Percentiles rank a stretch among this genome's conserved stretches.
These are phyloP conservation scores for Eudasyphora cyanicolor DNA, from an alignment of 2,888 invertebrate species.

Conservation along the genomic window DNA sequence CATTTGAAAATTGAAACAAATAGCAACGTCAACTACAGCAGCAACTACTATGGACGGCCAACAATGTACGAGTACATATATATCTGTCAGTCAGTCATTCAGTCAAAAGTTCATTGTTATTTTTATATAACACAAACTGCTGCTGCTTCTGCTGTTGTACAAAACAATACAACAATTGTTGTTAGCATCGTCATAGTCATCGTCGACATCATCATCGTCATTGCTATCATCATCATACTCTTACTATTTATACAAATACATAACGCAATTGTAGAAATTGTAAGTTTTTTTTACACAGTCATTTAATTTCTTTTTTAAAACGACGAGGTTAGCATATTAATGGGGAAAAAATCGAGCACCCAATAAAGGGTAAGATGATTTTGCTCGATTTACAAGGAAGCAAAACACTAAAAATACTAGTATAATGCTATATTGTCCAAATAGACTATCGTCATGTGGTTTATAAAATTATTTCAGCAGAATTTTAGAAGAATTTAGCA, in stretches of 20 bases:
- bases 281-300: constrained; percentile 6
- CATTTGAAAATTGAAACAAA: constrained; percentile 1
- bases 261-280: constrained; percentile 59
- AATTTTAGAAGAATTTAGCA: too few relatives aligned
- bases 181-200: background rate
- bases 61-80: constrained; percentile 3
- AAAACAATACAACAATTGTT: constrained; percentile 18
- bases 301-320: background rate
- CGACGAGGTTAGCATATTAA: background rate
- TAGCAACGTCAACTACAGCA: constrained; percentile 41
- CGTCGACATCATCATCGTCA: background rate
- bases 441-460: too few relatives aligned
- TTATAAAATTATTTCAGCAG: too few relatives aligned
- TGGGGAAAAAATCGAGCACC: too few relatives aligned
- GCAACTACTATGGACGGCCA: background rate
- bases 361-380: too few relatives aligned
- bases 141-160: background rate
- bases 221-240: constrained; percentile 12
- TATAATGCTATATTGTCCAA: too few relatives aligned
- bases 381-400: too few relatives aligned
- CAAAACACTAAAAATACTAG: too few relatives aligned
- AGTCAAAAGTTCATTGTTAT: constrained; percentile 73
- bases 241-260: constrained; percentile 12
- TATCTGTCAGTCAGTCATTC: constrained; percentile 41
- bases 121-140: constrained; percentile 72